These are phyloP conservation scores for Neuroterus valhalla DNA, from an alignment of 1,140 invertebrate genomes.

Conservation along the genomic window DNA sequence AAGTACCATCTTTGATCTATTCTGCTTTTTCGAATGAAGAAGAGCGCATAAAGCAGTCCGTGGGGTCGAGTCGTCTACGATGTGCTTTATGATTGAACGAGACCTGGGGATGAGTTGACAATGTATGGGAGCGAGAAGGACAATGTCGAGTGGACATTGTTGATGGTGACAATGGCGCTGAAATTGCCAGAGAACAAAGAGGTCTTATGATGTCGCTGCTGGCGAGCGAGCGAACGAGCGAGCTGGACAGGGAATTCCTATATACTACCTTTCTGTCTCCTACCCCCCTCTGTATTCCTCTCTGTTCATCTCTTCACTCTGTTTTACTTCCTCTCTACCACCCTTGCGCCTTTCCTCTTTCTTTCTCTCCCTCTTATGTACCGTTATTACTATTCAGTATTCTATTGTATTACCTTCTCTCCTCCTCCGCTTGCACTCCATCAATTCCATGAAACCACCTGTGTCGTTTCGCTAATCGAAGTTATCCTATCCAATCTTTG, in stretches of 20 bases:
- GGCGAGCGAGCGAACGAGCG: conserved; percentile 66
- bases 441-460: conserved; percentile 3
- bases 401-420: neutral
- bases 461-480: neutral
- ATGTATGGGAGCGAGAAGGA: conserved; percentile 68
- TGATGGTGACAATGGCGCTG: conserved; percentile 76
- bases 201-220: conserved; percentile 75
- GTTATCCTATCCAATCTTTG: neutral
- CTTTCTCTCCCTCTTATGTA: neutral
- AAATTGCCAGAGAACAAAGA: conserved; percentile 76
- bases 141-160: conserved; percentile 76
- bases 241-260: conserved; percentile 45
- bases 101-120: conserved; percentile 63
- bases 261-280: neutral
- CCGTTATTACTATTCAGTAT: neutral
- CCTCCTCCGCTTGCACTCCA: neutral
- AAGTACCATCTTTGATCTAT: conserved; percentile 26
- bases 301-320: too few relatives aligned
- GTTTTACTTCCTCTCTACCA: too few relatives aligned
- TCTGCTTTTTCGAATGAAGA: conserved; percentile 31
- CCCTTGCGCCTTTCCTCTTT: too few relatives aligned
- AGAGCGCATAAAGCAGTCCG: conserved; percentile 31
- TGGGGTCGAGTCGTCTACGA: conserved; percentile 55
- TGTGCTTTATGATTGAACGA: conserved; percentile 73
- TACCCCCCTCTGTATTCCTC: neutral